Conservation (phyloP, 2,888 invertebrate species). For the Sycophila texana region DNA sequence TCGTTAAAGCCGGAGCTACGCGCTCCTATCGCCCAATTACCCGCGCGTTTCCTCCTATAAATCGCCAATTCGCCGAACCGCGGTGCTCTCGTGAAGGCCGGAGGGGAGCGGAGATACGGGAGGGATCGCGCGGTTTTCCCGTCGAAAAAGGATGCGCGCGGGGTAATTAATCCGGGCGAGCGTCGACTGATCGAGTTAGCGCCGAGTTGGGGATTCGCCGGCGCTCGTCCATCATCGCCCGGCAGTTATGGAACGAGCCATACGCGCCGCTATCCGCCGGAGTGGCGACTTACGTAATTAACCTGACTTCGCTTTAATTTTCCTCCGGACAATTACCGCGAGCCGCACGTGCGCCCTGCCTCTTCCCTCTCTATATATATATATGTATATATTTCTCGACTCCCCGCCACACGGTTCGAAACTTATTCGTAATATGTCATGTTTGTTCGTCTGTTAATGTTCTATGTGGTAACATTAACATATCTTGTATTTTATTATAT, state of each 20-base stretch:
- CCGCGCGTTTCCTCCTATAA: slow-evolving; percentile 32
- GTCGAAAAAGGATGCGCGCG: slow-evolving; percentile 22
- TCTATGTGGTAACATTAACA: too few relatives aligned
- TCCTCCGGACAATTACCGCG: slow-evolving; percentile 70
- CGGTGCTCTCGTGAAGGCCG: background rate
- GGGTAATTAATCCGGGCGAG: slow-evolving; percentile 59
- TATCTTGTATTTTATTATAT: too few relatives aligned
- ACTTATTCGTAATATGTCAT: too few relatives aligned
- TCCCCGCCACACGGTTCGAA: too few relatives aligned
- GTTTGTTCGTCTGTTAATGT: too few relatives aligned
- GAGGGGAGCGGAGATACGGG: background rate
- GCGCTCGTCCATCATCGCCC: slow-evolving; percentile 69
- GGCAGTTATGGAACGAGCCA: slow-evolving; percentile 62
- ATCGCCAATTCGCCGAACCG: slow-evolving; percentile 18
- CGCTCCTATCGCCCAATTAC: slow-evolving; percentile 54
- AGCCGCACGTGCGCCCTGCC: background rate
- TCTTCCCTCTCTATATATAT: too few relatives aligned
- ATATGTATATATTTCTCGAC: too few relatives aligned
- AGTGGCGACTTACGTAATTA: slow-evolving; percentile 70
- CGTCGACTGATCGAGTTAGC: slow-evolving; percentile 75
- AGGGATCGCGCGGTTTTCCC: slow-evolving; percentile 15
- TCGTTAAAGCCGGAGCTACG: background rate
- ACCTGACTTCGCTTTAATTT: slow-evolving; percentile 75
- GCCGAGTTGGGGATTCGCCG: slow-evolving; percentile 72
- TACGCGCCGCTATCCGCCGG: slow-evolving; percentile 45